Evolutionary conservation across 2,797 vertebrate genomes (phyloP).

Genomic region (Gobionotothen gibberifrons): DNA sequence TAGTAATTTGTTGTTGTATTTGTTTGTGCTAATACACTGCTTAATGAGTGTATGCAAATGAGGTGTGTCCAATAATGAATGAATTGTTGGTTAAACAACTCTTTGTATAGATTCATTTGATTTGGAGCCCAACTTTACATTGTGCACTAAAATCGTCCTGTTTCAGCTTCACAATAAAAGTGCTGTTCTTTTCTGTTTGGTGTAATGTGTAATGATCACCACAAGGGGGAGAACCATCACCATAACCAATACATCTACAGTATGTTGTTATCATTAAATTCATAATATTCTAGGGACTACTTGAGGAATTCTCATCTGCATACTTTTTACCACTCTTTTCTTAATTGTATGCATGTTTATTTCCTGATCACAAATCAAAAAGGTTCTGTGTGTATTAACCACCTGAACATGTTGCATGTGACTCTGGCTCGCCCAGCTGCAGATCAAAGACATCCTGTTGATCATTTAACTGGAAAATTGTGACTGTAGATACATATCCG

Average conservation of each 20-base stretch:
- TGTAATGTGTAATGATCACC: constrained; percentile 56
- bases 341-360: not conserved
- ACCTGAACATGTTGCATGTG: constrained; percentile 26
- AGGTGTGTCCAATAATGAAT: too few species aligned
- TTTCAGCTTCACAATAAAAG: not conserved
- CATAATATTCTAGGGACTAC: not conserved
- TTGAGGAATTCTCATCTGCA: not conserved
- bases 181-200: not conserved
- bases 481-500: not conserved
- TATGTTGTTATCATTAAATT: not conserved
- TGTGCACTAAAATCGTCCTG: too few species aligned
- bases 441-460: constrained; percentile 21
- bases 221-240: constrained; percentile 62
- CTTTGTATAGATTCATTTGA: not conserved
- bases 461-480: constrained; percentile 6
- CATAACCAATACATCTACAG: constrained; percentile 6
- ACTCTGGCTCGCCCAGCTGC: constrained; percentile 5
- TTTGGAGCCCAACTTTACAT: not conserved
- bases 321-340: not conserved
- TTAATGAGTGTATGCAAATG: too few species aligned
- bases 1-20: too few species aligned
- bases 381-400: not conserved
- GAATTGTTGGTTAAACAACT: too few species aligned
- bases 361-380: not conserved
- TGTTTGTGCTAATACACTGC: too few species aligned